Evolutionary conservation across 2,888 invertebrate genomes (phyloP).

Genomic region (Cantharis flavilabris): DNA sequence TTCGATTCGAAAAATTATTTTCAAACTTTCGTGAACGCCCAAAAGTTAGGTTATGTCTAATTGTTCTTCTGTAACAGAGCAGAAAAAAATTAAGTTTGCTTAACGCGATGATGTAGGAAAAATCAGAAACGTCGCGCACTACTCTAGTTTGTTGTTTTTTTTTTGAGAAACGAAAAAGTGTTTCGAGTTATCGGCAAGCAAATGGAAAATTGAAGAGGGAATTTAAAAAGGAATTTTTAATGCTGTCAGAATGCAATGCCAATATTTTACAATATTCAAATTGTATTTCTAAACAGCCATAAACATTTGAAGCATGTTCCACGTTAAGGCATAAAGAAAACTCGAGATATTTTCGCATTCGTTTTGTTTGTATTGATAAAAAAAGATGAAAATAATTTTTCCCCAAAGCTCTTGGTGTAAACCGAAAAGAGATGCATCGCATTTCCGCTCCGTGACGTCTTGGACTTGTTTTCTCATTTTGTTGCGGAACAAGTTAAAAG

Average conservation of each 20-base stretch:
- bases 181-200: too few species aligned
- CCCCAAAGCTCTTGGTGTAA: constrained; percentile 2
- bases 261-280: constrained; percentile 34
- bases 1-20: background rate
- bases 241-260: constrained; percentile 21
- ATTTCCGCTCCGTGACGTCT: constrained; percentile 2
- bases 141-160: background rate
- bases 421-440: constrained; percentile 8
- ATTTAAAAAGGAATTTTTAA: constrained; percentile 11
- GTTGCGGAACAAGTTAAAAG: constrained; percentile 15
- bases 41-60: constrained; percentile 2
- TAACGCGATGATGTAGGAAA: background rate
- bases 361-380: constrained; percentile 6
- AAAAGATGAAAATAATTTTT: constrained; percentile 16
- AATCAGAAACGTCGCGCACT: background rate
- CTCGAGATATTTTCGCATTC: constrained; percentile 20
- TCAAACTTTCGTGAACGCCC: constrained; percentile 11
- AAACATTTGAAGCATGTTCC: constrained; percentile 42
- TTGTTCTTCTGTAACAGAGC: background rate
- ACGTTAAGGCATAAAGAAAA: constrained; percentile 34
- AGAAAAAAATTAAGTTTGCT: background rate
- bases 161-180: too few species aligned
- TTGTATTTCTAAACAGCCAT: constrained; percentile 40
- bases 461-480: constrained; percentile 9
- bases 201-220: background rate